Percentiles rank a stretch among this genome's conserved stretches.
phyloP scores from a whole-genome alignment of 2,888 invertebrate species.

The Chrysolina americana region DNA sequence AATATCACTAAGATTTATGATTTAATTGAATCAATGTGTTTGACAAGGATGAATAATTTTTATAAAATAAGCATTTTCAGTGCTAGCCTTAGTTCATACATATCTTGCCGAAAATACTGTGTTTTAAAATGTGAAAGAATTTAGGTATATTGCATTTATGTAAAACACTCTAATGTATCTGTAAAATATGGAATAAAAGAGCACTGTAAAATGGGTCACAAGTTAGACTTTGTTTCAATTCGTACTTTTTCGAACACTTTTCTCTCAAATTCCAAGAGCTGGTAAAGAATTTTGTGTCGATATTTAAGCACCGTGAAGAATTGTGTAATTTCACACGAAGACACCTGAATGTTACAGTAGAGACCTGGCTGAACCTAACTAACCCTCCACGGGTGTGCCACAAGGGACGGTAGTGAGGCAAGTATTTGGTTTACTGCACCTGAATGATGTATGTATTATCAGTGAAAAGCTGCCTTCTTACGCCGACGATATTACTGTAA shows the following conservation, averaged over 20 bases:
- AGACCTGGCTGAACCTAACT: no score
- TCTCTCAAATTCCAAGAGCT: no score
- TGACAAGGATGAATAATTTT: not conserved
- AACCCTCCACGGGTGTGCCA: no score
- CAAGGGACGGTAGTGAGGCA: no score
- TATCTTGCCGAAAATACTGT: slow-evolving; percentile 59
- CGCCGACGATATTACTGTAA: no score
- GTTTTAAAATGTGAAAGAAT: slow-evolving; percentile 37
- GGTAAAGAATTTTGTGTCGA: no score
- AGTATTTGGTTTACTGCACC: no score
- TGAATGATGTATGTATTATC: no score
- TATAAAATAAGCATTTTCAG: slow-evolving; percentile 47
- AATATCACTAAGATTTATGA: not conserved
- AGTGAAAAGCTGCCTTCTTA: no score
- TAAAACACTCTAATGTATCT: slow-evolving; percentile 4
- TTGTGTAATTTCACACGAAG: no score
- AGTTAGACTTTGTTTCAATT: not conserved
- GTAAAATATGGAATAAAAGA: slow-evolving; percentile 9
- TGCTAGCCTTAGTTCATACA: slow-evolving; percentile 67
- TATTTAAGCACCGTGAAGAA: no score
- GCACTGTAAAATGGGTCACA: slow-evolving; percentile 13
- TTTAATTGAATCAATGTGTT: not conserved
- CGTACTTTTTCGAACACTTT: not conserved
- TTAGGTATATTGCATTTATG: slow-evolving; percentile 71
- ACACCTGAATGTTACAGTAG: no score